Percentiles rank a stretch among this genome's conserved stretches.
phyloP scores from a whole-genome alignment of 2,888 invertebrate genomes.

The Chrysomela aeneicollis region DNA sequence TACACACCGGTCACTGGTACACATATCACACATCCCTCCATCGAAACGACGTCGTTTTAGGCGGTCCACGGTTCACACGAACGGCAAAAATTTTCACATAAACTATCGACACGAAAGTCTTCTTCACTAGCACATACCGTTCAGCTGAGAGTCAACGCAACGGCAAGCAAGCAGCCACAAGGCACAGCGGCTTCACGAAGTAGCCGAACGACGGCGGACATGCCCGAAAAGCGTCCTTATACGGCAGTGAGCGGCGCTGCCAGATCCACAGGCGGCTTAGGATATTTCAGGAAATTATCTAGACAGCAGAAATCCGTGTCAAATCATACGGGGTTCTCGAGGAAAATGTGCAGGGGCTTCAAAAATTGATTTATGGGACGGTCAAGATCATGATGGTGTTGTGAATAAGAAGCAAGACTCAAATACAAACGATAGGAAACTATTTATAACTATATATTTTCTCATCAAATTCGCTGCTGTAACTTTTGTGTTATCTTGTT shows the following conservation, averaged over 20 bases:
- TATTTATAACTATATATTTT: too few relatives aligned
- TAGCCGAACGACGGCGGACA: slow-evolving; percentile 35
- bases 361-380: neutral
- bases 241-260: slow-evolving; percentile 33
- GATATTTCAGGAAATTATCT: neutral
- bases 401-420: too few relatives aligned
- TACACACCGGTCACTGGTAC: slow-evolving; percentile 45
- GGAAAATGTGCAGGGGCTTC: neutral
- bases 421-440: too few relatives aligned
- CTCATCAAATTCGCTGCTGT: too few relatives aligned
- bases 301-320: neutral
- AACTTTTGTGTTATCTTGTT: too few relatives aligned
- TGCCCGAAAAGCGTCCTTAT: slow-evolving; percentile 26
- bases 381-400: too few relatives aligned
- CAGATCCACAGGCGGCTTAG: slow-evolving; percentile 19
- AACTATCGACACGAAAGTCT: slow-evolving; percentile 49
- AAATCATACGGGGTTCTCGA: neutral
- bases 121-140: slow-evolving; percentile 49
- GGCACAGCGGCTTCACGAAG: slow-evolving; percentile 47
- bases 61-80: slow-evolving; percentile 41
- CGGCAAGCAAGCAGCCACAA: slow-evolving; percentile 46
- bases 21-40: slow-evolving; percentile 42
- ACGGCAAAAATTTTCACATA: slow-evolving; percentile 39
- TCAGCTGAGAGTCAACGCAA: slow-evolving; percentile 48
- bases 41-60: slow-evolving; percentile 28